Evolutionary conservation across 1,140 invertebrate genomes (phyloP), one percentile per base, ranked within the genome.

Genomic region (Rhizoglyphus robini): DNA sequence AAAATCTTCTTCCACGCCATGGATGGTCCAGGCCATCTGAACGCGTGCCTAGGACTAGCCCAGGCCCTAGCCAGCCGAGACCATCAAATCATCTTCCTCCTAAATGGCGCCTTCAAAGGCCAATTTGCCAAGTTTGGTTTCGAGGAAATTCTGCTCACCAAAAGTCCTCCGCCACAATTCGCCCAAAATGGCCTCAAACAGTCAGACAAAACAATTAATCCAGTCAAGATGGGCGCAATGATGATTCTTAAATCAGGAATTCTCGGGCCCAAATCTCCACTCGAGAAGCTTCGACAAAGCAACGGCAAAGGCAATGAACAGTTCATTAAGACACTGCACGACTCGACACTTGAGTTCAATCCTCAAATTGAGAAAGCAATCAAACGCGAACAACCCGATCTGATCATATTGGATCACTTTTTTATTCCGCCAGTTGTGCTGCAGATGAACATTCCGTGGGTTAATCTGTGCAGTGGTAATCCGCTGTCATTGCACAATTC

Each of bases 391-490:
- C 36, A 66, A 29, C 65, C 65, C 18, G 65, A 66, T 66, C 15
- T 66, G 15, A 18, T 65, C 18, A 31, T 66, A 20, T 48, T 66
- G 13, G 65, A 66, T 32, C 38, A 67, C 18, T 65, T 63, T 46
- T 3, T 66, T 3, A 29, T 63, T 15, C 25, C 34, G 27, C 65
- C 65, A 5, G 15, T n/a, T 32, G 11, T 66, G 20, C 11, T 30
- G 8, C 23, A 65, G 3, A 4, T 8, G 13, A 30, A 18, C 5
- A 61, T 5, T 3, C 65, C 65, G 34, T 66, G 60, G 58, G 29
- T 46, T 1, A n/a, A 11, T 5, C 13, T 66, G 30, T 63, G 48
- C 38, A 63, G 54, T 38, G 65, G 15, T 8, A 63, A 60, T 32
- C 65, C 65, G 29, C 36, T 66, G 32, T 11, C 13, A 34, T 20